Percentiles rank a stretch among this genome's conserved stretches.
These are phyloP conservation scores for Spheniscus mendiculus DNA, from an alignment of 2,113 vertebrate genomes.

Conservation along the genomic window DNA sequence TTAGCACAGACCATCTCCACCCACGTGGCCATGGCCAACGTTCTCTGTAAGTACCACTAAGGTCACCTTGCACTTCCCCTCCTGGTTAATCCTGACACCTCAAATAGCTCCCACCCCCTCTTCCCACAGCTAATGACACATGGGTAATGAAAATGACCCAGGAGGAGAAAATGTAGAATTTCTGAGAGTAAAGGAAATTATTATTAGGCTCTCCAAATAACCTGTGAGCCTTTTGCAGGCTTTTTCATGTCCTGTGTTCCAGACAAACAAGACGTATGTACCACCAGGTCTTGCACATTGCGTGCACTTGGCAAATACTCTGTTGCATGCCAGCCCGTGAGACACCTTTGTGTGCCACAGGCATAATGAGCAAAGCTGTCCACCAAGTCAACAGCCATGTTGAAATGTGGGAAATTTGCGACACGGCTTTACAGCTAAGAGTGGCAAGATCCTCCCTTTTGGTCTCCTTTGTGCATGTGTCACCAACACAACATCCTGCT, in stretches of 20 bases:
- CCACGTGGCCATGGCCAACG: fast-evolving
- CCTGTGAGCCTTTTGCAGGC: neutral
- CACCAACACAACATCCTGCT: neutral
- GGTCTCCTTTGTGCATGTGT: neutral
- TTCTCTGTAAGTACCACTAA: neutral
- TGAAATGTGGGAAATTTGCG: neutral
- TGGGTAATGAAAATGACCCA: neutral
- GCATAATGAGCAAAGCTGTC: neutral
- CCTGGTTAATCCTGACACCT: neutral
- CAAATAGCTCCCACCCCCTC: neutral
- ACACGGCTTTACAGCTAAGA: neutral
- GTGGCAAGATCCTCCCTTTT: neutral
- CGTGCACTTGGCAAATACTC: neutral
- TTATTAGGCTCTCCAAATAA: neutral
- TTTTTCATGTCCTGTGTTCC: neutral
- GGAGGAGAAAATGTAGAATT: neutral
- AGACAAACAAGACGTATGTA: neutral
- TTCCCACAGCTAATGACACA: neutral
- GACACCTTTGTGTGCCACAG: fast-evolving
- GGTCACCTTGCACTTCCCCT: neutral
- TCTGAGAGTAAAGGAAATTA: neutral
- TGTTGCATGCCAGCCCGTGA: fast-evolving
- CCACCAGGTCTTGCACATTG: neutral
- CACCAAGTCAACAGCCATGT: fast-evolving
- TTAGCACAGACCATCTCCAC: neutral